Evolutionary conservation across 2,888 invertebrate species (phyloP), one percentile per base, ranked within the genome.

Genomic region (Cryptosula pallasiana): DNA sequence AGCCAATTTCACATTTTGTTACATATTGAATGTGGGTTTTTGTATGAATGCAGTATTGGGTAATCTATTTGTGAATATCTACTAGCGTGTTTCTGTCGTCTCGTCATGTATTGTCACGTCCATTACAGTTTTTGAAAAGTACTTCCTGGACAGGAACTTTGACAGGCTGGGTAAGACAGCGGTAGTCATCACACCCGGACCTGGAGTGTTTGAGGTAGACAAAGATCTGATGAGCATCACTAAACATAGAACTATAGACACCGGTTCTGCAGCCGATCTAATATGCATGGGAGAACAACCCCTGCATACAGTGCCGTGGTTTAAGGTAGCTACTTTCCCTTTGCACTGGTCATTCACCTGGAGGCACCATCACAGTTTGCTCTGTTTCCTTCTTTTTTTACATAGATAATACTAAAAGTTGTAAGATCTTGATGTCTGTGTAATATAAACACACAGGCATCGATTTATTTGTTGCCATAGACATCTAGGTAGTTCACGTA

Each of bases 221-320:
- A 88, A 97, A 74, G 95, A 96, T 84, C 87, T 99, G 32, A 96
- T 96, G 0, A 96, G 96, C 83, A 94, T 99, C 32, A 99, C 99
- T 0, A 99, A 99, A 86, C 98, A 99, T 85, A 88, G 98, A 75
- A 94, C 98, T 77, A 98, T 99, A 76, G 99, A 99, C 85, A 96
- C 97, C 83, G 99, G 99, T 71, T 95, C 96, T 20, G 95, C 95
- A 25, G 95, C 95, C 83, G 97, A 98, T 86, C 88, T 99, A 76
- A 97, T 98, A 3, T 98, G 97, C 84, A 93, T 98, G 29, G 99
- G 99, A 1, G 98, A 99, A 84, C 98, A 99, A 83, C 99, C 99
- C 0, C 86, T 99, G 71, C 98, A 99, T 85, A 98, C 97, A 1
- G 98, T 99, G 0, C 99, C 99, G 0, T 86, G 99, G 73, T 88